Evolutionary conservation across 92 coral and sea anemone species (phyloP).

Genomic region (Scolanthus callimorphus): DNA sequence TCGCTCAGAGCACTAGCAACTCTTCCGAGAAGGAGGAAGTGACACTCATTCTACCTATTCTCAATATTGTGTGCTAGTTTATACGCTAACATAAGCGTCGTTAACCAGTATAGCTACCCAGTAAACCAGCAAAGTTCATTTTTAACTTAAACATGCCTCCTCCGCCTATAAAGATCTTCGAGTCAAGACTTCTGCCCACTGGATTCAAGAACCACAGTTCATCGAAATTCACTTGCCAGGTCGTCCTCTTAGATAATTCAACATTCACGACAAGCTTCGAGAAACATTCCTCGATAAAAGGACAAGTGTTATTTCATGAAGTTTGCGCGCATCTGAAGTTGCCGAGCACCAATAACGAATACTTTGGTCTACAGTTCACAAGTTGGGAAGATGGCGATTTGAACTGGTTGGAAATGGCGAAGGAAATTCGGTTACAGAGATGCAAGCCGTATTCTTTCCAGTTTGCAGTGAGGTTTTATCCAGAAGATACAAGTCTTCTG

Average conservation of each 20-base stretch:
- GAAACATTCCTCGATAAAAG: conserved; percentile 51
- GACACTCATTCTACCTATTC: no score
- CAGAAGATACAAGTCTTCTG: conserved; percentile 42
- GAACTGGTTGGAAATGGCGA: conserved; percentile 70
- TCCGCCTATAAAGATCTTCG: no score
- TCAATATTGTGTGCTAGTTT: no score
- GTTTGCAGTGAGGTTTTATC: conserved; percentile 84
- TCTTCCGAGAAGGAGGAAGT: no score
- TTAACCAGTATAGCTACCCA: no score
- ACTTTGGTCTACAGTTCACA: conserved; percentile 82
- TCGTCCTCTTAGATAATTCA: conserved; percentile 69
- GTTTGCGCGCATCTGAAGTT: conserved; percentile 57
- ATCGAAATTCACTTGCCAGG: conserved; percentile 69
- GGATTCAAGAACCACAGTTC: no score
- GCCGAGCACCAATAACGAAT: conserved; percentile 29
- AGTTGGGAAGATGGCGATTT: conserved; percentile 84
- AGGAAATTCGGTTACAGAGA: conserved; percentile 65
- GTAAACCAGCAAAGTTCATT: no score
- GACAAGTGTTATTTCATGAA: conserved; percentile 52
- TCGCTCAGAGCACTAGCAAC: no score
- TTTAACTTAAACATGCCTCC: no score
- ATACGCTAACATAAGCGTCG: no score
- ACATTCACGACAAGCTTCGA: conserved; percentile 55
- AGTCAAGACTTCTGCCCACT: no score
- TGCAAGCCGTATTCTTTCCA: conserved; percentile 81